Base-by-base conservation (phyloP, 2,797 vertebrate genomes). In the Betta splendens region DNA sequence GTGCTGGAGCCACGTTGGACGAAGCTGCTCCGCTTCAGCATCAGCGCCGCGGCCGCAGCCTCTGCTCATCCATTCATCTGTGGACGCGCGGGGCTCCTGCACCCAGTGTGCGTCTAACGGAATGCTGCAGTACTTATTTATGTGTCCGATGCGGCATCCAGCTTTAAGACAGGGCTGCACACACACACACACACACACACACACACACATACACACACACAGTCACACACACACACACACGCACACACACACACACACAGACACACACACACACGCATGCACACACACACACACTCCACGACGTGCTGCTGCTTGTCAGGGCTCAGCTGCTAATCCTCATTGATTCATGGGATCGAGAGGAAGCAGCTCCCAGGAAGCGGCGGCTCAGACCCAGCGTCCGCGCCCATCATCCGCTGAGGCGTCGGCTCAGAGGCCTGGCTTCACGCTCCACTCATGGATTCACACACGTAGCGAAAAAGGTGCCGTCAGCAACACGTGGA, bases 81-180 rank as follows among this genome's bases (percentile, higher is more conserved):
- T 4, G 47, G n/a, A n/a, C n/a, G n/a, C n/a, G n/a, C n/a, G n/a
- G n/a, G n/a, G n/a, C n/a, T n/a, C n/a, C n/a, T n/a, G n/a, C n/a
- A n/a, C n/a, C n/a, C n/a, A n/a, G 26, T 20, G 18, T 18, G 18
- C 33, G 35, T 38, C 46, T 10, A 21, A 47, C 20, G 40, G 47
- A 57, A 29, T 77, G 78, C 55, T 75, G 69, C 78, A 79, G 69
- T 72, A 67, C 62, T 80, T 82, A 80, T 79, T 81, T 55, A 76
- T 71, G 54, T 83, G 70, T 60, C 68, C 82, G 59, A 78, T 86
- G 78, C 59, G 18, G 78, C 80, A 76, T 78, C 75, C 62, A 77
- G 65, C 77, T 62, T 66, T 32, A 17, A 44, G 37, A 74, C 75
- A 65, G 63, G 54, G 65, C 75, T 64, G 70, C 82, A 85, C 64